Evolutionary conservation across 2,888 invertebrate genomes (phyloP), one percentile per base, ranked within the genome.

Genomic region (Hemithea aestivaria): DNA sequence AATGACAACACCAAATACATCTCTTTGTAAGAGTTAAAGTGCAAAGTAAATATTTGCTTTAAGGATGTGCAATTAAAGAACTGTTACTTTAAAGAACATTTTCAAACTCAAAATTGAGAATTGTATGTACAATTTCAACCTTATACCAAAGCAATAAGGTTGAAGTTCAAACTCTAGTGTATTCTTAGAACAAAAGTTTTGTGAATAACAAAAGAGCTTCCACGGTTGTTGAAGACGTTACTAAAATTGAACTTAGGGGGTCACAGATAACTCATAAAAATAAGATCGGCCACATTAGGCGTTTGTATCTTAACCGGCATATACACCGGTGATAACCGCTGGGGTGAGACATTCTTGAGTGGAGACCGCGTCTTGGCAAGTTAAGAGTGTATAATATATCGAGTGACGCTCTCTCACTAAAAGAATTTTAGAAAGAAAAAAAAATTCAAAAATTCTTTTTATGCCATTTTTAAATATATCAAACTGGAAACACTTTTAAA

Each of bases 1-100:
- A n/a, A n/a, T n/a, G n/a, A n/a, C 16, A 33, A 31, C 35, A 16
- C 20, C 39, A 20, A 32, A 20, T 21, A 25, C 28, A 45, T 27
- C 40, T 28, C 45, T 46, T 48, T 39, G 35, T 45, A 39, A 48
- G 42, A 34, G 41, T 7, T 31, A 20, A 38, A 48, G 40, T 40
- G 43, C 39, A 45, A 51, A 34, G 44, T 45, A 56, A 62, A 61
- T 55, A 58, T 61, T 57, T 49, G 45, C 43, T 49, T 39, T 35
- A 46, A 56, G 53, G 51, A 47, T 62, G 31, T 27, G 10, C 8
- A 40, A 31, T 22, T 31, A 31, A 31, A 53, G 36, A 26, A 35
- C 36, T 34, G 40, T 27, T 44, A 45, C 40, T 21, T 44, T 32
- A 23, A 50, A 43, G 16, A 41, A 35, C 20, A 28, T 7, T 35